A percentile compares a stretch with the other conserved stretches of the same genome.
Evolutionary conservation across 2,797 vertebrate genomes (phyloP).

Genomic region (Semaprochilodus insignis): DNA sequence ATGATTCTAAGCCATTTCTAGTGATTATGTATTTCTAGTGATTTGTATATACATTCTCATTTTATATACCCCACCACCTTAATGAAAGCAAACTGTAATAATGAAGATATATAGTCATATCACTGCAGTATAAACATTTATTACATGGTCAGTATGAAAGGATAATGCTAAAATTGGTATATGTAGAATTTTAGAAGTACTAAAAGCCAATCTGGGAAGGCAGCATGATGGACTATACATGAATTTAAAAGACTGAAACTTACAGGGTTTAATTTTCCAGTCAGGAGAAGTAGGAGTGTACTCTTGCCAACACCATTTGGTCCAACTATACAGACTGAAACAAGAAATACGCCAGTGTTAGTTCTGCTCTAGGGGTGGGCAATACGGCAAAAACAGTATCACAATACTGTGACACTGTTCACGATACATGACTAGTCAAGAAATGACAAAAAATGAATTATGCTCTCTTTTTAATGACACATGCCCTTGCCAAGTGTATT

Average conservation of each 20-base stretch:
- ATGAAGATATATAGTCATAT: too few species aligned
- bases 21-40: background rate
- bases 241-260: slow-evolving; percentile 55
- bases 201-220: background rate
- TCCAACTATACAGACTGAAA: slow-evolving; percentile 91
- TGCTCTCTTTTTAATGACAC: too few species aligned
- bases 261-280: slow-evolving; percentile 86
- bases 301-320: slow-evolving; percentile 95
- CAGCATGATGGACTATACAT: too few species aligned
- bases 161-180: background rate
- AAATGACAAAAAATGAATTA: too few species aligned
- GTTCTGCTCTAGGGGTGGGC: background rate
- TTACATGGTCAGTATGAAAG: background rate
- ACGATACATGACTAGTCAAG: too few species aligned
- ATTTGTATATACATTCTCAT: background rate
- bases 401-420: too few species aligned
- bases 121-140: background rate
- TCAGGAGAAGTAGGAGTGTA: slow-evolving; percentile 88
- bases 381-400: too few species aligned
- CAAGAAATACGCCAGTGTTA: background rate
- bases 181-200: too few species aligned
- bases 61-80: background rate
- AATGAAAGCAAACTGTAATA: too few species aligned
- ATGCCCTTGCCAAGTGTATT: too few species aligned
- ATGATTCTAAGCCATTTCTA: background rate